Conservation (phyloP, 2,888 invertebrate species). For the Leptopilina drosophilae region DNA sequence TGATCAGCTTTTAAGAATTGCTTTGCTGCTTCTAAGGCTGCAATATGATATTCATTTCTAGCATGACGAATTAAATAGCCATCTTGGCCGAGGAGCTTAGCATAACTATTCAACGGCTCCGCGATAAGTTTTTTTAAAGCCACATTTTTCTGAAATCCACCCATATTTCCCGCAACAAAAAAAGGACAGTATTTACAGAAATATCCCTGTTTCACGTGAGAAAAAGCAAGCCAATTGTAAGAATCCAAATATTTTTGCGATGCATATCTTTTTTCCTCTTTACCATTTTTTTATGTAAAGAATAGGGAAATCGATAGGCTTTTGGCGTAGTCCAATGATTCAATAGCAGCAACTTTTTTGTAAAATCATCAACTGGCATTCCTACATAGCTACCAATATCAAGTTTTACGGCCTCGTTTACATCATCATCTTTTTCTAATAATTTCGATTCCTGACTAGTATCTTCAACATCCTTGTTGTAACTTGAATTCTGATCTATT, state of each 20-base stretch:
- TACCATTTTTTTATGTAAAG: background rate
- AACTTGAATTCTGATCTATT: too few species aligned
- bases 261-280: slow-evolving; percentile 30
- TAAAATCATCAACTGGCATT: background rate
- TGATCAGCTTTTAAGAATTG: slow-evolving; percentile 20
- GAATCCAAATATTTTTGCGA: background rate
- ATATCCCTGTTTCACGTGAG: slow-evolving; percentile 24
- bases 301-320: slow-evolving; percentile 33
- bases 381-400: background rate
- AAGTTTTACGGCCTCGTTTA: background rate
- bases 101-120: slow-evolving; percentile 18
- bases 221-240: slow-evolving; percentile 29
- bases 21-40: background rate
- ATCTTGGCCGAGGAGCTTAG: slow-evolving; percentile 25
- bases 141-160: slow-evolving; percentile 29
- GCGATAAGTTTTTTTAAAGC: slow-evolving; percentile 30
- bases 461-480: background rate
- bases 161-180: background rate
- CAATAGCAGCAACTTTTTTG: background rate
- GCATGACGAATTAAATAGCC: background rate
- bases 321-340: slow-evolving; percentile 29
- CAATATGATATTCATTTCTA: slow-evolving; percentile 10
- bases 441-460: background rate
- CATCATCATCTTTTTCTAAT: background rate
- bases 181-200: slow-evolving; percentile 36